A percentile compares a stretch with the other conserved stretches of the same genome.
phyloP scores from a whole-genome alignment of 2,113 vertebrate species.

The Oreochromis niloticus region DNA sequence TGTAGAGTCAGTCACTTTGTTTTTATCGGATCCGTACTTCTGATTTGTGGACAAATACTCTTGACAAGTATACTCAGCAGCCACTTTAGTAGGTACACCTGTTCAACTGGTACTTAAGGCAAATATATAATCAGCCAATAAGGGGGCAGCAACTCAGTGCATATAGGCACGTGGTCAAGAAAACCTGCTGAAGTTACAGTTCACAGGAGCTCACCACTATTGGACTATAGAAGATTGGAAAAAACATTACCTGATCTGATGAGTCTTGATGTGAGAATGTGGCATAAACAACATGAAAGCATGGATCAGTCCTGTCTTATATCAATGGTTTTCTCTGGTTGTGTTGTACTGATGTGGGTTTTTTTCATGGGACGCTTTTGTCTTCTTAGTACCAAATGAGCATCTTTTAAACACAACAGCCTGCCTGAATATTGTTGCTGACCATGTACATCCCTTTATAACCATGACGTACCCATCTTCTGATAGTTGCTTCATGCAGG shows the following conservation, averaged over 20 bases:
- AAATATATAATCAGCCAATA: background rate
- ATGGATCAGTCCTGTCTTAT: background rate
- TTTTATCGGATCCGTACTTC: background rate
- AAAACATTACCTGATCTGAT: background rate
- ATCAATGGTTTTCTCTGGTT: background rate
- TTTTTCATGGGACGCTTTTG: background rate
- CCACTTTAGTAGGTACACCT: background rate
- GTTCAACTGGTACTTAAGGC: background rate
- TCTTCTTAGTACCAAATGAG: background rate
- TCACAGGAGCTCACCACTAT: background rate
- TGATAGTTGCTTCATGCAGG: background rate
- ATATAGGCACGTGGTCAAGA: background rate
- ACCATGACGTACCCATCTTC: background rate
- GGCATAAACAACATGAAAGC: background rate
- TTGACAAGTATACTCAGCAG: background rate
- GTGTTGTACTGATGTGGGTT: rapidly evolving
- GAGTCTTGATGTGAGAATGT: background rate
- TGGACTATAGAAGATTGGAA: background rate
- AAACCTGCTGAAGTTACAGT: background rate
- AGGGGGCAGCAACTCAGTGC: background rate
- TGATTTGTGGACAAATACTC: background rate
- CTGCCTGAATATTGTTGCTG: background rate
- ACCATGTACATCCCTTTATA: background rate
- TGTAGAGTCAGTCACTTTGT: background rate
- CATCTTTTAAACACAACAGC: background rate